Evolutionary conservation across 92 coral and sea anemone species (phyloP), one percentile per base, ranked within the genome.

Genomic region (Phymanthus crucifer): DNA sequence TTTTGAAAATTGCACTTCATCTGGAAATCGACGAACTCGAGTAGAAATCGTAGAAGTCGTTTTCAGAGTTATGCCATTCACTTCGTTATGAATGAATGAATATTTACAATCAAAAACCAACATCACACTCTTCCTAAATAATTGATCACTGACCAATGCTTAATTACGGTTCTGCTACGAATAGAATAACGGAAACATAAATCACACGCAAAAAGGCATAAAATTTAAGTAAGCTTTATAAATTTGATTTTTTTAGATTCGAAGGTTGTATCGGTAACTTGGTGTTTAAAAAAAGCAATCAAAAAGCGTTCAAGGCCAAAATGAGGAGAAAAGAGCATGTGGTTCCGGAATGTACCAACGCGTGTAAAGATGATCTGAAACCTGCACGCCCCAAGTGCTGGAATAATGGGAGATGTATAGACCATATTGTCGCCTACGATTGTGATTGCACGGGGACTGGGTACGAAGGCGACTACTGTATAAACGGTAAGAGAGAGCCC

Each of bases 391-490:
- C 35, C 23, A 65, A 76, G 58, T 89, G 92, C 76, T 32, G 54
- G 34, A 81, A 89, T 74, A 83, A 61, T 33, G 92, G 92, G 17
- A 80, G 46, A 24, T 89, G 92, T 33, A 67, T 89, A 33, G 92
- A 89, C 75, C 81, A 52, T 43, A 85, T 89, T 45, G 65, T 57
- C 36, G 45, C 80, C 9, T 80, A 46, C 50, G 92, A 89, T 6
- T 89, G 92, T 70, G 92, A 89, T 80, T 89, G 92, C 33, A 57
- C 56, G 65, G 92, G 87, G 45, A 89, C 84, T 89, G 92, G 89
- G 84, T 85, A 81, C 78, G 89, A 89, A 56, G 92, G 92, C 12
- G 13, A 24, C 19, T 48, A 66, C 29, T 89, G 92, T 66, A 34
- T 32, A 10, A 66, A 57, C 9, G 81, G 92, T 89, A 81, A 77